Percentiles rank a stretch among this genome's conserved stretches.
These are phyloP conservation scores for Azemiops feae DNA, from an alignment of 2,113 vertebrate species.

Conservation along the genomic window DNA sequence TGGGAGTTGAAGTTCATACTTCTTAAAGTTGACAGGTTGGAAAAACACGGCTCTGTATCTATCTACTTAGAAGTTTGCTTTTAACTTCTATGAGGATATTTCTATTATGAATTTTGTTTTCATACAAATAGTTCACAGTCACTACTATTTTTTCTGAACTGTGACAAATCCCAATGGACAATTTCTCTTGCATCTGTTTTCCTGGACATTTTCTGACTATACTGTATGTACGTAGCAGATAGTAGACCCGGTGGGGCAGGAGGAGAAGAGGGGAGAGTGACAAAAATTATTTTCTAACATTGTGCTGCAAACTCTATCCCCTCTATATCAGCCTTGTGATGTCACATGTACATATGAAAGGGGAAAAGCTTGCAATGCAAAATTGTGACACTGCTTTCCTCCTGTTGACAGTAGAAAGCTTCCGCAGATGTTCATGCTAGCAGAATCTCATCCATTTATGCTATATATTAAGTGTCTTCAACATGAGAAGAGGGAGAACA, in stretches of 20 bases:
- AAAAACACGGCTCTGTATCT: background rate
- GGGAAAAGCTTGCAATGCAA: background rate
- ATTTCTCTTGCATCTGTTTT: background rate
- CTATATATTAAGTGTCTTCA: background rate
- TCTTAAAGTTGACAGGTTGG: background rate
- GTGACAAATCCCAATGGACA: background rate
- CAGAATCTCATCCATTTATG: background rate
- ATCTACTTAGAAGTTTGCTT: background rate
- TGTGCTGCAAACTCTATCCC: background rate
- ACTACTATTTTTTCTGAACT: background rate
- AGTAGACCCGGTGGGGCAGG: background rate
- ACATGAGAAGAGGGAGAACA: background rate
- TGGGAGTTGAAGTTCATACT: too few species aligned
- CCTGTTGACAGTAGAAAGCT: background rate
- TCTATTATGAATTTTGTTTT: background rate
- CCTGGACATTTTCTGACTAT: background rate
- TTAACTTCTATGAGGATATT: background rate
- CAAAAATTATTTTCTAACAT: background rate
- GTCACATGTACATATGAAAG: background rate
- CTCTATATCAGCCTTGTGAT: background rate
- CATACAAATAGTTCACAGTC: background rate
- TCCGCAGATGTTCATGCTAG: background rate
- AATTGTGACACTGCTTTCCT: background rate
- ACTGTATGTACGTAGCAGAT: background rate
- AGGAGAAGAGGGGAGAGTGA: background rate